These are phyloP conservation scores for Serrognathus titanus DNA, from an alignment of 2,888 invertebrate species.

Conservation along the genomic window DNA sequence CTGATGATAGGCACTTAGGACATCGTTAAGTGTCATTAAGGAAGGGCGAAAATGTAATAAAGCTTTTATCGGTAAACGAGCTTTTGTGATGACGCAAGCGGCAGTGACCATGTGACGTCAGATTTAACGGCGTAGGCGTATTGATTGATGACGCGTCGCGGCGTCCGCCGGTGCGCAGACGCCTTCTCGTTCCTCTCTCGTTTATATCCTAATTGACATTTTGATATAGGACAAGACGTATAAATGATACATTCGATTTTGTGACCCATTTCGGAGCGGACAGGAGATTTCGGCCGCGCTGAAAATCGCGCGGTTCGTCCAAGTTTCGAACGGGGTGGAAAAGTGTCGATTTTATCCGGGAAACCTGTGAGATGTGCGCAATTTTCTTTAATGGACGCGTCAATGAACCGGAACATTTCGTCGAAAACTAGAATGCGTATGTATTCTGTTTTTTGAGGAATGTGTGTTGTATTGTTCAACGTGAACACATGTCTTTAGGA, in stretches of 20 bases:
- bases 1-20: too few species aligned
- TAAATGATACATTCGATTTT: slow-evolving; percentile 3
- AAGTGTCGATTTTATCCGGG: neutral
- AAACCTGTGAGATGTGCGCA: slow-evolving; percentile 1
- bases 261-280: slow-evolving; percentile 9
- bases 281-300: neutral
- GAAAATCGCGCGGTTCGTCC: neutral
- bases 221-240: slow-evolving; percentile 24
- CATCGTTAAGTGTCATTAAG: too few species aligned
- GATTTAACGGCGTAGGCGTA: slow-evolving; percentile 17
- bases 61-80: too few species aligned
- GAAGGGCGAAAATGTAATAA: too few species aligned
- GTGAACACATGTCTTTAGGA: too few species aligned
- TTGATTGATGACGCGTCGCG: slow-evolving; percentile 22
- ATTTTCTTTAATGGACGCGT: neutral
- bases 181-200: neutral
- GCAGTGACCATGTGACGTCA: slow-evolving; percentile 28
- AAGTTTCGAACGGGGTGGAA: neutral
- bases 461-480: too few species aligned
- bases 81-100: neutral
- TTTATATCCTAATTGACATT: slow-evolving; percentile 29
- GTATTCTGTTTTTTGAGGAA: neutral
- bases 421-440: slow-evolving; percentile 1
- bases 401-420: neutral
- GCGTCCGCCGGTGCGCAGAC: slow-evolving; percentile 13